These are phyloP conservation scores for Paramormyrops kingsleyae DNA, from an alignment of 2,113 vertebrate species.

Conservation along the genomic window DNA sequence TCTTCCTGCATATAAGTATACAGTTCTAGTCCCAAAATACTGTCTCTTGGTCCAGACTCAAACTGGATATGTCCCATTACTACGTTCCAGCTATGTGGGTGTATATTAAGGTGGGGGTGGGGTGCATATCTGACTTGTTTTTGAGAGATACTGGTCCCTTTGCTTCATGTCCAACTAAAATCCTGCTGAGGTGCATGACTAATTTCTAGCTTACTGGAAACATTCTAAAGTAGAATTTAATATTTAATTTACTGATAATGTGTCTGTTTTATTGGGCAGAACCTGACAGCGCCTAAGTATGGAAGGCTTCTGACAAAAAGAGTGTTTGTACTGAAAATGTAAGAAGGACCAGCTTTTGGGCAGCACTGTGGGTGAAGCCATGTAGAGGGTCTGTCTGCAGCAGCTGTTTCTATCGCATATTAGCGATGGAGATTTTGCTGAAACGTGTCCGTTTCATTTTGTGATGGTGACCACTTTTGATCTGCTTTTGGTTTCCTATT, in stretches of 20 bases:
- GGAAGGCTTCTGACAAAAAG: not conserved
- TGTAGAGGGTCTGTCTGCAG: not conserved
- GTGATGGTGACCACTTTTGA: not conserved
- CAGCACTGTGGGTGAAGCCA: not conserved
- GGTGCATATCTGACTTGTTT: not conserved
- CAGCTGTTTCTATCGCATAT: not conserved
- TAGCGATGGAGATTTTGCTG: not conserved
- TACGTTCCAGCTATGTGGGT: not conserved
- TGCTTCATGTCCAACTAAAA: not conserved
- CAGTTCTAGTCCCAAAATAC: not conserved
- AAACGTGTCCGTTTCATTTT: not conserved
- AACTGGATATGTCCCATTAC: not conserved
- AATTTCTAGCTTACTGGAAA: not conserved
- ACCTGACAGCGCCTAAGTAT: not conserved
- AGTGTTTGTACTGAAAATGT: not conserved
- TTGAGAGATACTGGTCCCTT: not conserved
- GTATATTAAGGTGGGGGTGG: not conserved
- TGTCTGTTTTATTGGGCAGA: not conserved
- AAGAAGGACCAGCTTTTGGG: not conserved
- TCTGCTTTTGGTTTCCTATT: not conserved
- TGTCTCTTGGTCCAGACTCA: not conserved
- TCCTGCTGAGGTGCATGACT: not conserved
- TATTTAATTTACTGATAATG: not conserved
- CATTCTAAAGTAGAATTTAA: not conserved
- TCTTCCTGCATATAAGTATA: slow-evolving; percentile 8